phyloP scores from a whole-genome alignment of 2,888 invertebrate genomes.

The Pimpla rufipes region DNA sequence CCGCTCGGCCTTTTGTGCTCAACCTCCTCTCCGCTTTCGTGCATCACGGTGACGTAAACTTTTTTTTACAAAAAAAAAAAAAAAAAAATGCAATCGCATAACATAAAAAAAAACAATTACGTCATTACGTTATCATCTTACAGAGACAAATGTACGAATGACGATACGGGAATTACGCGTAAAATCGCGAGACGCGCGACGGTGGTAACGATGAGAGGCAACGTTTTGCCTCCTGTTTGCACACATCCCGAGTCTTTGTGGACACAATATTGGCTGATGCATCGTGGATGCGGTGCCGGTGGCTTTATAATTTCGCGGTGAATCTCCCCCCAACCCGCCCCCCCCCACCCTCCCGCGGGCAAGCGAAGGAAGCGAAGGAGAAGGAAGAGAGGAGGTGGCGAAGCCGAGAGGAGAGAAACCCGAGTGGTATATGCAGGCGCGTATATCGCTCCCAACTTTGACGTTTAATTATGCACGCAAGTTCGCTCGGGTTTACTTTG shows the following conservation, averaged over 20 bases:
- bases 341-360: not conserved
- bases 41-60: too few species aligned
- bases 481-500: conserved; percentile 78
- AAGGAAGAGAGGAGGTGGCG: conserved; percentile 20
- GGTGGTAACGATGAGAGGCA: not conserved
- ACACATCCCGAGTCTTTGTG: conserved; percentile 5
- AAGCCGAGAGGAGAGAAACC: conserved; percentile 28
- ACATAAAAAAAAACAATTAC: too few species aligned
- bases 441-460: conserved; percentile 74
- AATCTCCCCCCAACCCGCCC: not conserved
- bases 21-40: too few species aligned
- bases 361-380: conserved; percentile 26
- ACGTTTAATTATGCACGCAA: conserved; percentile 82
- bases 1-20: too few species aligned
- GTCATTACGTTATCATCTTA: too few species aligned
- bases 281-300: not conserved
- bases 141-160: not conserved
- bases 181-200: not conserved
- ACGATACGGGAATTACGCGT: not conserved
- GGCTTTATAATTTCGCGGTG: conserved; percentile 42
- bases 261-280: conserved; percentile 35
- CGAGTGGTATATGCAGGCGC: conserved; percentile 23
- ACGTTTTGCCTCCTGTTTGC: conserved; percentile 29
- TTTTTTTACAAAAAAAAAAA: too few species aligned
- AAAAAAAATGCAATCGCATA: too few species aligned